Percentiles rank a stretch among this genome's conserved stretches.
Evolutionary conservation across 1,140 invertebrate species (phyloP).

Genomic region (Macrotrachela quadricornifera): DNA sequence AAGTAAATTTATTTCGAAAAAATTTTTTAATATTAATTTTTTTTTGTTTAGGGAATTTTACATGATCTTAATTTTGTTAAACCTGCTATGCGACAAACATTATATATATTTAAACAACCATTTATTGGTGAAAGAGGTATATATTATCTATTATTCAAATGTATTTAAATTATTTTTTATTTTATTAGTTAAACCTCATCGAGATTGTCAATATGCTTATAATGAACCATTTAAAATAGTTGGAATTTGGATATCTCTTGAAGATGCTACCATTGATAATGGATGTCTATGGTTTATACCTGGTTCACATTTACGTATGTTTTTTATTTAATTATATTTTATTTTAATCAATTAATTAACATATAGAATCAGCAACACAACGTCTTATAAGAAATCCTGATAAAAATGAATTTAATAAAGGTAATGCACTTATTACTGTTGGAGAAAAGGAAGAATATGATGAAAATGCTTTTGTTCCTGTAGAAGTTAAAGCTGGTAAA

Average conservation of each 20-base stretch:
- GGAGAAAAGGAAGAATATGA: conserved; percentile 36
- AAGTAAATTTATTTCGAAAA: conserved; percentile 31
- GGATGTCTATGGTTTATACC: conserved; percentile 77
- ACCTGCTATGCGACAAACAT: conserved; percentile 71
- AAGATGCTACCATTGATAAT: conserved; percentile 71
- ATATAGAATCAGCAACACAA: conserved; percentile 15
- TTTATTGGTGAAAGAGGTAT: conserved; percentile 64
- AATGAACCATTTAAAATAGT: conserved; percentile 48
- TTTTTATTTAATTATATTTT: conserved; percentile 19
- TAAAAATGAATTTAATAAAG: conserved; percentile 21
- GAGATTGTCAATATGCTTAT: conserved; percentile 63
- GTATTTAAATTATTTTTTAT: background rate
- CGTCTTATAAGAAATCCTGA: conserved; percentile 50
- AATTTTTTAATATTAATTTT: background rate
- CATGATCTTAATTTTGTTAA: conserved; percentile 43
- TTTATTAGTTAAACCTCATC: conserved; percentile 49
- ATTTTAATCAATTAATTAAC: background rate
- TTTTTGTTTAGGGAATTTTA: conserved; percentile 4
- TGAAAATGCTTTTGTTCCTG: conserved; percentile 48
- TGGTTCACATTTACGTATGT: conserved; percentile 55
- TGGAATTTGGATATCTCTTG: conserved; percentile 81
- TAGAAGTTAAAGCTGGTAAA: conserved; percentile 54
- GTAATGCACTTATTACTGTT: conserved; percentile 34
- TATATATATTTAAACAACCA: conserved; percentile 95
- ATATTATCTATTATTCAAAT: background rate